Conservation (phyloP, 2,797 vertebrate species). For the Myoxocephalus aenaeus region DNA sequence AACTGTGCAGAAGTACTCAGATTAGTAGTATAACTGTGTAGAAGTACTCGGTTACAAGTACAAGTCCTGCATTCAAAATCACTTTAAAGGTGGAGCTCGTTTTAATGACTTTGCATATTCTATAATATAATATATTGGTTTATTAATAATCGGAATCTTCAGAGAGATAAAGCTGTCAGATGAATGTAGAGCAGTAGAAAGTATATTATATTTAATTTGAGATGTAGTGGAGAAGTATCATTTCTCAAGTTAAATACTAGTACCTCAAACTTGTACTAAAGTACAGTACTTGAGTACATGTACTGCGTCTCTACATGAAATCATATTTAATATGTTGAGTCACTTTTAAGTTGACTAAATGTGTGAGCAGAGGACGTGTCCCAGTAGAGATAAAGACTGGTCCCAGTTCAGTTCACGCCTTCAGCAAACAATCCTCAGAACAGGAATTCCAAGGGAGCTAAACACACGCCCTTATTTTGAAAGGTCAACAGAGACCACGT, state of each 20-base stretch:
- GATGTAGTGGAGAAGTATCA: neutral
- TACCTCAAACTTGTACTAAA: neutral
- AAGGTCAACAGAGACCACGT: neutral
- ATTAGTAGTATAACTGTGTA: neutral
- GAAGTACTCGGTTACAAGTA: neutral
- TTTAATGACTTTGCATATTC: neutral
- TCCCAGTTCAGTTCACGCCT: conserved; percentile 1
- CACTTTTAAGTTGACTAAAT: neutral
- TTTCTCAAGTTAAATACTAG: neutral
- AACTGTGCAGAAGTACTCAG: neutral
- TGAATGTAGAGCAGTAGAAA: neutral
- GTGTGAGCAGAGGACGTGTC: neutral
- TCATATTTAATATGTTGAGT: neutral
- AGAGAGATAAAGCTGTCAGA: neutral
- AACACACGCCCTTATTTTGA: neutral
- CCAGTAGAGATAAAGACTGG: neutral
- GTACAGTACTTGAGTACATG: neutral
- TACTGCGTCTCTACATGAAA: neutral
- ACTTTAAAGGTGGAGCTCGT: too few species aligned
- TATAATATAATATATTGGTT: neutral
- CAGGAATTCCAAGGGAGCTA: neutral
- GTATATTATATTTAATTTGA: too few species aligned
- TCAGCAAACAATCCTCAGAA: conserved; percentile 7
- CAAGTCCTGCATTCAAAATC: neutral
- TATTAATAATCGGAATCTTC: neutral